Evolutionary conservation across 2,113 vertebrate genomes (phyloP), one percentile per base, ranked within the genome.

Genomic region (Perccottus glenii): DNA sequence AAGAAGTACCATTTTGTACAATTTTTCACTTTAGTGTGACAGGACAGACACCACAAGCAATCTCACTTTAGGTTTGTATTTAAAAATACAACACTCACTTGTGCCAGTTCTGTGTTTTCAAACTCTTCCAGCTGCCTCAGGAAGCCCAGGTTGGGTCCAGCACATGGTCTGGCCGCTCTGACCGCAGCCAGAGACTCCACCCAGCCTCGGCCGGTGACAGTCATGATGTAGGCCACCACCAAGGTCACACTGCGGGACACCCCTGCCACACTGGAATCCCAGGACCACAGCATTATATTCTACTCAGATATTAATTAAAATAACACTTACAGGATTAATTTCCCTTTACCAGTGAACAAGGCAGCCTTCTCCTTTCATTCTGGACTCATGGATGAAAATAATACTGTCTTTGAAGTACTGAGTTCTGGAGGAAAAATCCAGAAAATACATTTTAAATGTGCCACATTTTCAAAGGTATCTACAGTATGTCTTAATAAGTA

Each of bases 191-290:
- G 82, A 0, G 95, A 91, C 19, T 98, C 95, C 82, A 96, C 93
- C 95, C 97, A 98, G 43, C 96, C 95, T 0, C 95, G 91, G 6
- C 94, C 91, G 0, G 96, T 98, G 87, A 96, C 92, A 0, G 96
- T 96, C 96, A 98, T 98, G 75, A 99, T 91, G 85, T 99, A 98
- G 2, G 96, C 96, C 49, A 95, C 94, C 76, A 98, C 97, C 86
- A 99, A 68, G 0, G 96, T 98, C 53, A 96, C 96, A 0, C 97
- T 98, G 73, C 96, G 94, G 61, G 96, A 98, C 78, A 98, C 95
- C 6, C 96, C 97, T 5, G 97, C 96, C 75, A 98, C 92, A 77
- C 97, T 99, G 89, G 66, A 32, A 61, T 47, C 62, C 77, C 64
- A 70, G 32, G 15, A 50, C 55, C 50, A 65, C 47, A 36, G 32